phyloP scores from a whole-genome alignment of 2,797 vertebrate species.

The Parauchenoglanis punctatus region DNA sequence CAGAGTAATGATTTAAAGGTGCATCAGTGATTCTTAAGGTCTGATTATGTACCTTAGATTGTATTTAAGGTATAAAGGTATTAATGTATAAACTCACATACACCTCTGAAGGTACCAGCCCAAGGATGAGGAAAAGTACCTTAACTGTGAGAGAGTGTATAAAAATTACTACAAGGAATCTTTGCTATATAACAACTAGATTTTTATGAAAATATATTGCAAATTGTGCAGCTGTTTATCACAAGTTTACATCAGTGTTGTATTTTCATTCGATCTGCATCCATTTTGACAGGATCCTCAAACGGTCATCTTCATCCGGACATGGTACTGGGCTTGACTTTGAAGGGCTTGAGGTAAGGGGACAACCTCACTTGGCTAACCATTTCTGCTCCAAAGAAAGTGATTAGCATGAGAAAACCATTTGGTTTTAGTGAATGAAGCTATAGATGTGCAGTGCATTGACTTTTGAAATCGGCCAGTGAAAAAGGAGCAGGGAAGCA shows the following conservation, averaged over 20 bases:
- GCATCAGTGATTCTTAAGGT: background rate
- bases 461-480: conserved; percentile 7
- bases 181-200: background rate
- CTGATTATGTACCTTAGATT: background rate
- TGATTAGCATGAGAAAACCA: conserved; percentile 61
- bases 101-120: background rate
- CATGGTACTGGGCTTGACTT: conserved; percentile 55
- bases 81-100: background rate
- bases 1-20: background rate
- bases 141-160: background rate
- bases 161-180: background rate
- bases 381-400: conserved; percentile 41
- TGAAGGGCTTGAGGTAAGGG: background rate
- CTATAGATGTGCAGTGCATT: conserved; percentile 39
- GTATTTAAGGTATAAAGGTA: background rate
- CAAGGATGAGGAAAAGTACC: background rate
- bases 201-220: background rate
- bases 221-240: background rate
- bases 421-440: conserved; percentile 35
- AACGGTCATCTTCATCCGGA: conserved; percentile 43
- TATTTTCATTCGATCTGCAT: conserved; percentile 9
- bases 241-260: conserved; percentile 17
- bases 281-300: conserved; percentile 24
- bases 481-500: background rate
- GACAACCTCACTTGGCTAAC: conserved; percentile 35